Conservation (phyloP, 2,113 vertebrate genomes). For the Himantopus leucocephalus region DNA sequence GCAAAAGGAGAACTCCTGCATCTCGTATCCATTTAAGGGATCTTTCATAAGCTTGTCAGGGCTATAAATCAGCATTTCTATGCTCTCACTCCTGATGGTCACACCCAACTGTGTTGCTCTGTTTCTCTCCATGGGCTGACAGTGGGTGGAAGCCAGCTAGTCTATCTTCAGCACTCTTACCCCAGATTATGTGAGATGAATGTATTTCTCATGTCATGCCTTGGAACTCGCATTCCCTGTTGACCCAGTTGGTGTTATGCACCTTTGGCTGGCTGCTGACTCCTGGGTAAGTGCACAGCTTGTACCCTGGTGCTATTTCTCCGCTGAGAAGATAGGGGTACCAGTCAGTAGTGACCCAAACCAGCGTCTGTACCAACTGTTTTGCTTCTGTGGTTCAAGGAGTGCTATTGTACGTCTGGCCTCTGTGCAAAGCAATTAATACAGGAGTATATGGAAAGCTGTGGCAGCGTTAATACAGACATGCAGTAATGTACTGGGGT, state of each 20-base stretch:
- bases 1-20: constrained; percentile 20
- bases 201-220: constrained; percentile 72
- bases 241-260: constrained; percentile 72
- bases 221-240: constrained; percentile 68
- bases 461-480: not conserved
- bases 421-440: not conserved
- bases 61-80: constrained; percentile 55
- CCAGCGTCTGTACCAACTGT: not conserved
- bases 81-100: constrained; percentile 65
- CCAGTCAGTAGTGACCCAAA: constrained; percentile 52
- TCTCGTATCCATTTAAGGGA: not conserved
- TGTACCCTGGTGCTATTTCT: constrained; percentile 68
- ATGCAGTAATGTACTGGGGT: not conserved
- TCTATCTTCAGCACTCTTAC: constrained; percentile 71
- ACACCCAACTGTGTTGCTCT: constrained; percentile 71
- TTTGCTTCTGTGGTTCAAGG: not conserved
- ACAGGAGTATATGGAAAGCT: not conserved
- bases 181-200: constrained; percentile 72
- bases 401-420: not conserved
- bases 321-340: constrained; percentile 55
- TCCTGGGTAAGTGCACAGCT: constrained; percentile 69
- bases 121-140: constrained; percentile 72
- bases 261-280: constrained; percentile 69
- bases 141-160: constrained; percentile 72
- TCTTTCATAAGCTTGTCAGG: constrained; percentile 45